Evolutionary conservation across 64 coral and sea anemone genomes (phyloP).

Genomic region (Anthopleura sola): DNA sequence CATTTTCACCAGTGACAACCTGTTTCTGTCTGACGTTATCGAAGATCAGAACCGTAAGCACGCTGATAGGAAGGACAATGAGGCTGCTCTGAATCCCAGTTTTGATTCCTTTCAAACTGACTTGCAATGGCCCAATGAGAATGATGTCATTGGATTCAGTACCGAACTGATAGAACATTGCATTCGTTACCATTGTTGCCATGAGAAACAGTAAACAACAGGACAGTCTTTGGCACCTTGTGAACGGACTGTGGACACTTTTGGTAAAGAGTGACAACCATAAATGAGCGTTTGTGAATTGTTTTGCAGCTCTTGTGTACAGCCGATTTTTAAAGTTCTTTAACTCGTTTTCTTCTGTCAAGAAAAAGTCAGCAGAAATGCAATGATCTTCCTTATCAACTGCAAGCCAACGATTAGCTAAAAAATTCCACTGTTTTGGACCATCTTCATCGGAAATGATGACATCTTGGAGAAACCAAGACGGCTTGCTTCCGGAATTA

Average conservation of each 20-base stretch:
- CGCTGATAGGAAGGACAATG: slow-evolving; percentile 68
- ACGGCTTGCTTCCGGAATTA: slow-evolving; percentile 34
- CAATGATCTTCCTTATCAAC: slow-evolving; percentile 20
- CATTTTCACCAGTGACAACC: neutral
- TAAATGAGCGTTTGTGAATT: slow-evolving; percentile 38
- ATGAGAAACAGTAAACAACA: slow-evolving; percentile 72
- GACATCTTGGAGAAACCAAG: slow-evolving; percentile 51
- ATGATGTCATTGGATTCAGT: slow-evolving; percentile 42
- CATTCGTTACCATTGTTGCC: slow-evolving; percentile 80
- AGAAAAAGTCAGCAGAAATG: neutral
- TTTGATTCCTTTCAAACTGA: slow-evolving; percentile 77
- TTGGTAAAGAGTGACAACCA: slow-evolving; percentile 77
- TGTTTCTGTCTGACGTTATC: slow-evolving; percentile 41
- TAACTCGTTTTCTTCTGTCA: slow-evolving; percentile 6
- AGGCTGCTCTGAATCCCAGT: slow-evolving; percentile 80
- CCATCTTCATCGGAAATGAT: slow-evolving; percentile 2
- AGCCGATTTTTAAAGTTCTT: slow-evolving; percentile 61
- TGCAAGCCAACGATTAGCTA: slow-evolving; percentile 47
- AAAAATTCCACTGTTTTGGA: slow-evolving; percentile 35
- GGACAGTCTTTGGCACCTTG: slow-evolving; percentile 72
- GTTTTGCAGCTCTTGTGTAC: slow-evolving; percentile 48
- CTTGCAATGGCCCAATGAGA: slow-evolving; percentile 67
- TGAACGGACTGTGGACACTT: slow-evolving; percentile 71
- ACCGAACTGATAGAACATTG: slow-evolving; percentile 90
- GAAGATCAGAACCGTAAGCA: slow-evolving; percentile 64